These are phyloP conservation scores for Laothoe populi DNA, from an alignment of 2,888 invertebrate genomes.

Conservation along the genomic window DNA sequence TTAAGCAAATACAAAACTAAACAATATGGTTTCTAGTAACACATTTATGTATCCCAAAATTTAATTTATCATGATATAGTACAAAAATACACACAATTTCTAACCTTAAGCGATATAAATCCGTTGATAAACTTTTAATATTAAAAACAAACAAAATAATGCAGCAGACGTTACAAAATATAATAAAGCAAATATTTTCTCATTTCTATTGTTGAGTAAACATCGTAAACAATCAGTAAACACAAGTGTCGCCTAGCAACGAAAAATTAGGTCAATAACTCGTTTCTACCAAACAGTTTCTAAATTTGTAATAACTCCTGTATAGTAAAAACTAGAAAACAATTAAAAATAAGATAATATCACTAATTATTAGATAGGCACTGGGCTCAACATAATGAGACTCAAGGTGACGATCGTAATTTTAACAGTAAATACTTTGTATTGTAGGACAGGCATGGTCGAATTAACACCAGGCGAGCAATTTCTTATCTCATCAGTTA, in stretches of 20 bases:
- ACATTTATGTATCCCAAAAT: neutral
- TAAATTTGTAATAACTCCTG: neutral
- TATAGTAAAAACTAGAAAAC: neutral
- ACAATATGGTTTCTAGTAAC: neutral
- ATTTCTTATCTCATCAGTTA: too few species aligned
- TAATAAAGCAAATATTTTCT: conserved; percentile 34
- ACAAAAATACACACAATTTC: neutral
- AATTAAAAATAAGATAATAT: neutral
- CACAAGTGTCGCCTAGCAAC: conserved; percentile 50
- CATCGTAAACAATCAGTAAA: conserved; percentile 40
- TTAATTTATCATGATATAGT: conserved; percentile 14
- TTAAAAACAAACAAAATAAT: conserved; percentile 4
- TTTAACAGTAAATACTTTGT: too few species aligned
- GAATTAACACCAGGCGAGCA: too few species aligned
- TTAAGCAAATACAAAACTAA: neutral
- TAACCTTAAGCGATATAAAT: neutral
- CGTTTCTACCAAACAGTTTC: neutral
- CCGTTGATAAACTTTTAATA: neutral
- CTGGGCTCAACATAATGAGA: too few species aligned
- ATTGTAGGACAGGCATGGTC: too few species aligned
- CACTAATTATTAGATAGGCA: neutral
- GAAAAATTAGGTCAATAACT: conserved; percentile 28
- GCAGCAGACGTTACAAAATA: neutral
- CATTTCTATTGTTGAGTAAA: conserved; percentile 44
- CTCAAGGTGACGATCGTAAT: too few species aligned